Conservation (phyloP, 2,797 vertebrate species). For the Dromococcyx pavoninus region DNA sequence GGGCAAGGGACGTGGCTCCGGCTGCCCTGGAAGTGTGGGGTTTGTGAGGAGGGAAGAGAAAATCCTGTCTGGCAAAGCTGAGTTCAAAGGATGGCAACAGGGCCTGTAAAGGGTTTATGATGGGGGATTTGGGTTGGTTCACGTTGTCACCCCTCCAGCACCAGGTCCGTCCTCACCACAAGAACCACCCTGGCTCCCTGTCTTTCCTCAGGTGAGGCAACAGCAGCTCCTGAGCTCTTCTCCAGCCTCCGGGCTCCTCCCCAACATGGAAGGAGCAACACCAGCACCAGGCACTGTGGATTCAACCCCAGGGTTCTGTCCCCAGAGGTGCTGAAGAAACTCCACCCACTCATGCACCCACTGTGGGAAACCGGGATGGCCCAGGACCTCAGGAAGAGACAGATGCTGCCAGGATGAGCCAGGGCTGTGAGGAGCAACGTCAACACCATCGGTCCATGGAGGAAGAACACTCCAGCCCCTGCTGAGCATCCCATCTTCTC, state of each 20-base stretch:
- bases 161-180: not conserved
- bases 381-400: not conserved
- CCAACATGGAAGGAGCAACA: not conserved
- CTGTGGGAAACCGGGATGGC: not conserved
- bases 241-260: not conserved
- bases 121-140: no score
- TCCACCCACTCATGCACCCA: not conserved
- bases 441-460: no score
- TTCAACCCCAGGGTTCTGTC: not conserved
- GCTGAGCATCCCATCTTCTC: not conserved
- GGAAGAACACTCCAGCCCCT: not conserved
- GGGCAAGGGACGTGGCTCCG: no score
- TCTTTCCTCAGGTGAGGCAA: not conserved
- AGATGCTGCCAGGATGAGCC: not conserved
- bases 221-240: not conserved
- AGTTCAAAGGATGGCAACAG: not conserved
- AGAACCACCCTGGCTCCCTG: accelerated
- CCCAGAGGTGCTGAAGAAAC: not conserved
- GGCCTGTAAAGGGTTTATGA: not conserved
- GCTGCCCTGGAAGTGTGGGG: no score
- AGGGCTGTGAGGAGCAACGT: not conserved
- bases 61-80: not conserved
- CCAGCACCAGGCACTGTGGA: not conserved
- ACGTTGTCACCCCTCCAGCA: not conserved
- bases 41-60: not conserved